phyloP scores from a whole-genome alignment of 35 echinoderm and acorn worm genomes.

The Strongylocentrotus purpuratus region DNA sequence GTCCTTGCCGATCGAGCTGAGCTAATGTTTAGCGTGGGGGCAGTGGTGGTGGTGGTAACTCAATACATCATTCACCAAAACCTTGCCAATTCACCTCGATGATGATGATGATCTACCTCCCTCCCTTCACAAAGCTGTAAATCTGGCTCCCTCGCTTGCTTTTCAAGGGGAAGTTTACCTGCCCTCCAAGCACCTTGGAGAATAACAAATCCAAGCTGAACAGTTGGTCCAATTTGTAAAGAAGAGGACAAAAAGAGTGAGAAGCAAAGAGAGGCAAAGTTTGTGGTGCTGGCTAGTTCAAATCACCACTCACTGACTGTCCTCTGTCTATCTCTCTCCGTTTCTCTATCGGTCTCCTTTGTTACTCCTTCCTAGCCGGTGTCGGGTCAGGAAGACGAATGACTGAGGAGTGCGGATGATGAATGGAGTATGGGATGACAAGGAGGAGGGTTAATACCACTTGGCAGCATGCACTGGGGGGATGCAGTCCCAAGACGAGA shows the following conservation, averaged over 20 bases:
- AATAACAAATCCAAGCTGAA: constrained; percentile 37
- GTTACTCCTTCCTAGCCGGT: background rate
- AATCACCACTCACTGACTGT: background rate
- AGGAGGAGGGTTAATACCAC: background rate
- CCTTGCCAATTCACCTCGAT: background rate
- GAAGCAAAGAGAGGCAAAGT: background rate
- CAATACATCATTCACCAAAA: constrained; percentile 34
- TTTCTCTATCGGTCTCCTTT: background rate
- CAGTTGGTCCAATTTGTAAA: constrained; percentile 35
- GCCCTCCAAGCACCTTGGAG: background rate
- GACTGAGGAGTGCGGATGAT: background rate
- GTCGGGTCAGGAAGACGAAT: background rate
- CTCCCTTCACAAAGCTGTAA: background rate
- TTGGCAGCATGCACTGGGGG: background rate
- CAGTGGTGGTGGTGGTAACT: background rate
- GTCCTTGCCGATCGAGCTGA: constrained; percentile 27
- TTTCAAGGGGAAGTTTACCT: background rate
- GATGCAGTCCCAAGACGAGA: background rate
- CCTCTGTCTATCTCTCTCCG: background rate
- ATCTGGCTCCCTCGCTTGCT: background rate
- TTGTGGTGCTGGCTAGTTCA: background rate
- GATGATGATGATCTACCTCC: background rate
- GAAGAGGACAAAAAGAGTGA: background rate
- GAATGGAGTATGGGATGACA: background rate
- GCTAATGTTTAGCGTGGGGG: background rate